Conservation (phyloP, 2,113 vertebrate genomes). For the Equus przewalskii region DNA sequence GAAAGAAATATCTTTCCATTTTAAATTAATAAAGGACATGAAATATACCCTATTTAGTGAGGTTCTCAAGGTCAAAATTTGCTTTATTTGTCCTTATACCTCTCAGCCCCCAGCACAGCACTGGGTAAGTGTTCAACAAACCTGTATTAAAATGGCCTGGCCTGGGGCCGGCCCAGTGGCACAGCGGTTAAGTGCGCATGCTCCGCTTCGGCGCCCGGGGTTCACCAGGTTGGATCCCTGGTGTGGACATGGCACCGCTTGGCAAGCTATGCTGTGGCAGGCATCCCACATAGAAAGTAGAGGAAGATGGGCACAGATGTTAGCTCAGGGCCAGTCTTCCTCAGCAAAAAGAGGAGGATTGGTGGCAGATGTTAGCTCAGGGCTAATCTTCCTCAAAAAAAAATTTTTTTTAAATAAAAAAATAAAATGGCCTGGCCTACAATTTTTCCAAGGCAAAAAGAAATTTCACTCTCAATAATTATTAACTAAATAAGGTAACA, state of each 20-base stretch:
- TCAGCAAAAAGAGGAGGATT: no score
- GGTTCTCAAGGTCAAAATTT: not conserved
- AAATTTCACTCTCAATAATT: not conserved
- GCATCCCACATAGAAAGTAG: no score
- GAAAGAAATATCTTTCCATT: not conserved
- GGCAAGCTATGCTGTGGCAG: no score
- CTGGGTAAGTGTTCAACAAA: not conserved
- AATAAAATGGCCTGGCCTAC: not conserved
- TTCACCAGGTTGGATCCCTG: no score
- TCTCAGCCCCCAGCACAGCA: not conserved
- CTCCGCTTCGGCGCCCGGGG: no score
- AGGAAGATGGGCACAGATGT: no score
- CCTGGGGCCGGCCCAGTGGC: not conserved
- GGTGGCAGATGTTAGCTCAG: no score
- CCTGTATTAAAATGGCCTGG: not conserved
- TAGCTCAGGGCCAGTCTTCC: no score
- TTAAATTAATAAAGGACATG: not conserved
- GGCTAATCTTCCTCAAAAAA: no score
- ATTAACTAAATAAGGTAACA: slow-evolving; percentile 10
- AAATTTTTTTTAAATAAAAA: no score
- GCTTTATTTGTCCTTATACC: not conserved
- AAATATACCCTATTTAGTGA: not conserved
- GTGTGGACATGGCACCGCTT: no score
- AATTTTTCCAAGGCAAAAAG: not conserved
- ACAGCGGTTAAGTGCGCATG: no score